Conservation (phyloP, 2,888 invertebrate genomes). For the Aleiodes testaceus region DNA sequence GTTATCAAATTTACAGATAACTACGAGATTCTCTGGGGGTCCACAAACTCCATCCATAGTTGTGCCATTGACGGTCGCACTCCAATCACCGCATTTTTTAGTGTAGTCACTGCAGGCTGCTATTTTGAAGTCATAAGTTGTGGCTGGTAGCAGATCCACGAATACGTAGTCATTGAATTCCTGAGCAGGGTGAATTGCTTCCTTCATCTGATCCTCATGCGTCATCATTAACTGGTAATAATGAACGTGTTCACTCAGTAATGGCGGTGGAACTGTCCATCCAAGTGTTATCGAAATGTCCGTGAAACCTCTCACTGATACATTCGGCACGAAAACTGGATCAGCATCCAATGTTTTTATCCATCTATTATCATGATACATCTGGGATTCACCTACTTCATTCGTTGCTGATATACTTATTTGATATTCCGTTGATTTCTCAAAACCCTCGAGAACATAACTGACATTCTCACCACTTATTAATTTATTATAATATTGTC, state of each 20-base stretch:
- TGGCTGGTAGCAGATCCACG: conserved; percentile 83
- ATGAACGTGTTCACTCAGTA: conserved; percentile 82
- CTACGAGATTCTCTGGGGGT: conserved; percentile 80
- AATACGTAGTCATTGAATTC: conserved; percentile 84
- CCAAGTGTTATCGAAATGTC: conserved; percentile 86
- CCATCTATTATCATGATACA: conserved; percentile 74
- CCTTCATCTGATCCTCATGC: conserved; percentile 72
- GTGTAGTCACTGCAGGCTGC: conserved; percentile 88
- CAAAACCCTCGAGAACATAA: conserved; percentile 80
- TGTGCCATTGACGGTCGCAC: conserved; percentile 83
- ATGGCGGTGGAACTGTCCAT: conserved; percentile 81
- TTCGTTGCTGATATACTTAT: conserved; percentile 82
- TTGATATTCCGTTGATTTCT: conserved; percentile 80
- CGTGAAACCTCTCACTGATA: conserved; percentile 82
- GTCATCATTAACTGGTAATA: conserved; percentile 82
- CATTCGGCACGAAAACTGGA: conserved; percentile 85
- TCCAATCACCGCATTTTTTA: conserved; percentile 85
- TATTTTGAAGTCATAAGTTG: conserved; percentile 86
- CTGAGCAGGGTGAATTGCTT: conserved; percentile 80
- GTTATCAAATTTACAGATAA: conserved; percentile 80
- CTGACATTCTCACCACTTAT: conserved; percentile 80
- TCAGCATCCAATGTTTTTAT: conserved; percentile 81
- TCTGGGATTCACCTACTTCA: conserved; percentile 77
- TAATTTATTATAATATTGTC: conserved; percentile 76
- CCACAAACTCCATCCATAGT: conserved; percentile 89